Conservation (phyloP, 2,113 vertebrate species). For the Chaetorhynchus papuensis region DNA sequence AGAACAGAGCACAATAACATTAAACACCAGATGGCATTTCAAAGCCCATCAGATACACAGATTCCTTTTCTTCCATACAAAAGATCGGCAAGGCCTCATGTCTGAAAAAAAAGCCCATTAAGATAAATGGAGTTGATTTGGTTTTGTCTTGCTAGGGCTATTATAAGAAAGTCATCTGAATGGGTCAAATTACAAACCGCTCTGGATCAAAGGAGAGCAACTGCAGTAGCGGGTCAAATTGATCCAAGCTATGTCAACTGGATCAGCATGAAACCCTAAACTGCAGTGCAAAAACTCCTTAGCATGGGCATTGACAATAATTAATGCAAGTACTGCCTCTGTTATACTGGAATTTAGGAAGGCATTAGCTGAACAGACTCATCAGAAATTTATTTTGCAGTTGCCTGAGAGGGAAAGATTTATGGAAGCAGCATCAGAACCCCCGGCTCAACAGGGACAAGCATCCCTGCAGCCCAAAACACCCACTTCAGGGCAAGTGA, state of each 20-base stretch:
- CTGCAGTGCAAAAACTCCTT: slow-evolving; percentile 33
- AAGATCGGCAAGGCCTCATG: slow-evolving; percentile 62
- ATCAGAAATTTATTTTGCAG: not conserved
- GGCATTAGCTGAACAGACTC: not conserved
- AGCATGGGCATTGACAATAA: slow-evolving; percentile 13
- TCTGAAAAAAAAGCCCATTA: slow-evolving; percentile 62
- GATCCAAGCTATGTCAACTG: slow-evolving; percentile 66
- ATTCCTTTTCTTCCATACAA: slow-evolving; percentile 69
- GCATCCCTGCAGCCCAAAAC: not conserved
- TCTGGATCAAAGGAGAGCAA: slow-evolving; percentile 68
- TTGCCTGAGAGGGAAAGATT: not conserved
- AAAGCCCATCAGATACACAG: slow-evolving; percentile 74
- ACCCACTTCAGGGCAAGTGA: not conserved
- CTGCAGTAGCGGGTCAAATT: slow-evolving; percentile 58
- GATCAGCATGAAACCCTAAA: slow-evolving; percentile 71
- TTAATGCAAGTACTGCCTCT: slow-evolving; percentile 28
- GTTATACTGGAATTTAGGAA: slow-evolving; percentile 23
- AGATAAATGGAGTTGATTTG: slow-evolving; percentile 76
- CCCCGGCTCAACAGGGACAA: not conserved
- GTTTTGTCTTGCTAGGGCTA: slow-evolving; percentile 69
- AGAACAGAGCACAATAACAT: slow-evolving; percentile 68
- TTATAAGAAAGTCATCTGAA: slow-evolving; percentile 69
- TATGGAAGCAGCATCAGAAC: not conserved
- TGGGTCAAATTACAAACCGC: slow-evolving; percentile 69
- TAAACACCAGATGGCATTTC: slow-evolving; percentile 77